Evolutionary conservation across 2,797 vertebrate genomes (phyloP).

Genomic region (Chanos chanos): DNA sequence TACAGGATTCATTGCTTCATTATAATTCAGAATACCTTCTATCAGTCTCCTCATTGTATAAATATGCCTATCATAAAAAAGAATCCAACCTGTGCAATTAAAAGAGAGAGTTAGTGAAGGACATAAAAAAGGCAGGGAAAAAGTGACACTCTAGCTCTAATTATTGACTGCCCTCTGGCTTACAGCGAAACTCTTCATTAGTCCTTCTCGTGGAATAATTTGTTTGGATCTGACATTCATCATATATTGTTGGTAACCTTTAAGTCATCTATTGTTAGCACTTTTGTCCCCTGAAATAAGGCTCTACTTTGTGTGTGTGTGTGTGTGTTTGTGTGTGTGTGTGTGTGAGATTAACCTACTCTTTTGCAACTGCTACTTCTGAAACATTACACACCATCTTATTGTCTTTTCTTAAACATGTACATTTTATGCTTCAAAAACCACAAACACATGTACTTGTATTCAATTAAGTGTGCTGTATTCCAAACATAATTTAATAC

Average conservation of each 20-base stretch:
- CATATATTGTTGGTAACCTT: conserved; percentile 81
- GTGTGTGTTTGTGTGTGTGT: conserved; percentile 10
- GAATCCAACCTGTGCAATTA: conserved; percentile 74
- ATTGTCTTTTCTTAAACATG: too few species aligned
- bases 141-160: conserved; percentile 64
- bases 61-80: background rate
- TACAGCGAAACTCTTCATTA: conserved; percentile 63
- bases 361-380: too few species aligned
- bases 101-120: conserved; percentile 56
- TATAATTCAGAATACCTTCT: conserved; percentile 8
- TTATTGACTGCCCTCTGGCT: conserved; percentile 72
- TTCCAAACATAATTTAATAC: too few species aligned
- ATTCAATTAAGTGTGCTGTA: too few species aligned
- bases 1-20: conserved; percentile 1
- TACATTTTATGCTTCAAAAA: too few species aligned
- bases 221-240: conserved; percentile 79
- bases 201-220: conserved; percentile 74
- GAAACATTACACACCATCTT: too few species aligned
- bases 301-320: conserved; percentile 22
- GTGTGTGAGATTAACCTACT: too few species aligned
- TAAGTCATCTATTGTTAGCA: conserved; percentile 90
- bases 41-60: conserved; percentile 12
- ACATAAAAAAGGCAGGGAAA: conserved; percentile 47
- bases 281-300: conserved; percentile 81
- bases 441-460: too few species aligned